Base-by-base conservation (phyloP, 2,888 invertebrate genomes). In the Epirrita christyi region DNA sequence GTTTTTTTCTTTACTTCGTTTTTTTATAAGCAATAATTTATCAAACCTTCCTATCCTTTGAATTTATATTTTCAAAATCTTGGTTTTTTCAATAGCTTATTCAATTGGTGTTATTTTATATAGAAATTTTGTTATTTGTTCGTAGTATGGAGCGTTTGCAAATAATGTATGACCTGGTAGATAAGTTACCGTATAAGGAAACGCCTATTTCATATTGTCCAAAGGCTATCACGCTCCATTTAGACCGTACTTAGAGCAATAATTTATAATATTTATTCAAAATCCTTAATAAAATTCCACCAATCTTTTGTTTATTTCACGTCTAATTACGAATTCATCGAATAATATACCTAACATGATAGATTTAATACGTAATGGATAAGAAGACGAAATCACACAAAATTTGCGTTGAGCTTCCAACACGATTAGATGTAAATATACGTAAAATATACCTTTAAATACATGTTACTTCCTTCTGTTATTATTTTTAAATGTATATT, bases 381-480 rank as follows among this genome's bases (percentile, higher is more conserved):
- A 84, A 75, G 80, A 83, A 86, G 81, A 78, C 73, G 73, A 84
- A 85, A 81, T 77, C 85, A 89, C 88, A 87, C 78, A 79, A 88
- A 89, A 91, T 92, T 92, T 90, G 87, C 92, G 92, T 92, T 92
- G 92, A 92, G 92, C 92, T 92, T 92, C 92, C 92, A 92, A 92
- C 91, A 92, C 88, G 90, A 89, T 91, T 92, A 92, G 92, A 85
- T 92, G 92, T 92, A 92, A 80, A 92, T 92, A 92, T 41, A 58
- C 37, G 50, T 52, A 43, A 52, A 44, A 47, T 49, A 58, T 61
- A 58, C 49, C 55, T 56, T 49, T 47, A 59, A 48, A 52, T 43
- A 44, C 14, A 29, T 44, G 13, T 45, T 40, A 56, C 55, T 60
- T 61, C 57, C 54, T 48, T 60, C 45, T 53, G 5, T 38, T 13